Evolutionary conservation across 2,888 invertebrate genomes (phyloP).

Genomic region (Scaptomyza parva): DNA sequence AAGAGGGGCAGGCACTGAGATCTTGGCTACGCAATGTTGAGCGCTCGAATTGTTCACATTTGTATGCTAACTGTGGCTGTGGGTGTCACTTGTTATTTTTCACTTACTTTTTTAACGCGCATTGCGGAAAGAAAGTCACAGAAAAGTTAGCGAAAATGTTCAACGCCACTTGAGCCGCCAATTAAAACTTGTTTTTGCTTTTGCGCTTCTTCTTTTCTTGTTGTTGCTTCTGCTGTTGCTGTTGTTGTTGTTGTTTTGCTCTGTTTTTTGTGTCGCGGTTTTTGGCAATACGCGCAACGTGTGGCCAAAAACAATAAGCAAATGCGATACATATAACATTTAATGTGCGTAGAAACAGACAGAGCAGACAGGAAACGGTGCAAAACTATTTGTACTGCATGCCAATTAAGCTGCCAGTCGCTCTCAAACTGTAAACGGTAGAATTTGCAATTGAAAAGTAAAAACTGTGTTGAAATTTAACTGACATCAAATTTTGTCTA

Average conservation of each 20-base stretch:
- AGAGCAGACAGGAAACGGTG: slow-evolving; percentile 30
- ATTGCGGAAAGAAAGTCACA: slow-evolving; percentile 68
- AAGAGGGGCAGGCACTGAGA: slow-evolving; percentile 7
- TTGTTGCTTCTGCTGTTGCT: slow-evolving; percentile 16
- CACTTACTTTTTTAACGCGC: slow-evolving; percentile 35
- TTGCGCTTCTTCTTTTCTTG: slow-evolving; percentile 21
- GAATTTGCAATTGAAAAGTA: slow-evolving; percentile 1
- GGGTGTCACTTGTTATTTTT: slow-evolving; percentile 59
- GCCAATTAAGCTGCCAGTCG: slow-evolving; percentile 32
- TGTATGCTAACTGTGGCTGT: slow-evolving; percentile 64
- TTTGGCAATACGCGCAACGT: slow-evolving; percentile 49
- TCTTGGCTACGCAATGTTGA: slow-evolving; percentile 41
- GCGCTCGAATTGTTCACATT: slow-evolving; percentile 52
- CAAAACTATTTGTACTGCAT: slow-evolving; percentile 32
- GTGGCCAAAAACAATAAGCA: slow-evolving; percentile 38
- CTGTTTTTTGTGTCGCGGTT: slow-evolving; percentile 1
- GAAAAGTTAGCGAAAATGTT: slow-evolving; percentile 59
- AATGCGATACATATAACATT: slow-evolving; percentile 2
- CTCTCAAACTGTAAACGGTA: slow-evolving; percentile 30
- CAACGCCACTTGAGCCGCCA: slow-evolving; percentile 49
- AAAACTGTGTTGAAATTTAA: no score
- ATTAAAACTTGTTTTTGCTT: slow-evolving; percentile 54
- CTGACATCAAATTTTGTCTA: no score
- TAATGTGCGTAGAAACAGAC: slow-evolving; percentile 4
- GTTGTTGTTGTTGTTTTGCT: slow-evolving; percentile 6